Conservation (phyloP, 1,140 invertebrate species). For the Aphaenogaster floridana region DNA sequence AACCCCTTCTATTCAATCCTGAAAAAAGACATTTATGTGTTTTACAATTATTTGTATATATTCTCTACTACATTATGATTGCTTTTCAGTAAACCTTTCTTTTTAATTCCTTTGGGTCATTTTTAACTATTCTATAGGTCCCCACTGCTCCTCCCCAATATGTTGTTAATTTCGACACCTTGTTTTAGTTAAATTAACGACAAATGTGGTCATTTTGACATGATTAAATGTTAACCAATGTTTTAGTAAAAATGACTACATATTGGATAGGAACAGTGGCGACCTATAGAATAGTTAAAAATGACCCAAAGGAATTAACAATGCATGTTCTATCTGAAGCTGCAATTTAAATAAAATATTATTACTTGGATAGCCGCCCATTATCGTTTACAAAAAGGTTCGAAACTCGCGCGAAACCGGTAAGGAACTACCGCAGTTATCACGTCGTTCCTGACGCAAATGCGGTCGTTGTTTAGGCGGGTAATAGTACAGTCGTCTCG, state of each 20-base stretch:
- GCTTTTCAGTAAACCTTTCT: neutral
- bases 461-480: conserved; percentile 67
- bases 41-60: conserved; percentile 2
- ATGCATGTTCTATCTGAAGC: neutral
- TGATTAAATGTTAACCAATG: too few relatives aligned
- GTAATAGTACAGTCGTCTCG: conserved; percentile 61
- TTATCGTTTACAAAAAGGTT: neutral
- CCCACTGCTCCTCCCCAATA: too few relatives aligned
- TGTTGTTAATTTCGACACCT: too few relatives aligned
- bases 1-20: neutral
- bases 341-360: conserved; percentile 10
- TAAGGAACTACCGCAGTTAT: conserved; percentile 64
- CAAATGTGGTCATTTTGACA: too few relatives aligned
- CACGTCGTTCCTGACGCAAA: conserved; percentile 69
- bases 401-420: conserved; percentile 17
- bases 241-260: too few relatives aligned
- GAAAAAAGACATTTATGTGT: neutral
- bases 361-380: neutral
- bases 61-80: neutral
- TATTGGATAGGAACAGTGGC: too few relatives aligned
- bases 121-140: too few relatives aligned
- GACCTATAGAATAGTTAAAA: too few relatives aligned
- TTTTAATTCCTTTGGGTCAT: neutral
- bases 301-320: too few relatives aligned
- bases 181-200: too few relatives aligned